Base-by-base conservation (phyloP, 64 coral and sea anemone species). In the Montipora sp. region DNA sequence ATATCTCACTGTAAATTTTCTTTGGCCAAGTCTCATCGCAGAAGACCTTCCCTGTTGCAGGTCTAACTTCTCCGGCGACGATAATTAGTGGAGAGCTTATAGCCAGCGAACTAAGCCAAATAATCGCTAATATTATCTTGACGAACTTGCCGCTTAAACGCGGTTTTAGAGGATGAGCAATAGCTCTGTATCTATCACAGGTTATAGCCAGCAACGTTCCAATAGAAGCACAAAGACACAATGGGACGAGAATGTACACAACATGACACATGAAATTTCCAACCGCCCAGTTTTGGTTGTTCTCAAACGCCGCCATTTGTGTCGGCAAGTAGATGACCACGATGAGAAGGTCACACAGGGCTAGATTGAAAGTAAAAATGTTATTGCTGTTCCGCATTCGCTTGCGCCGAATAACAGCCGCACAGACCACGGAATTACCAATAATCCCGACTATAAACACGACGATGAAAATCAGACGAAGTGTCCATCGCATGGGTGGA, bases 301-400 rank as follows among this genome's bases (percentile, higher is more conserved):
- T 98, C 72, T 98, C 96, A 73, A 95, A 98, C 14, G 96, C 96
- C 5, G 96, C 96, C 93, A 95, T 93, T 89, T 98, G 96, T 0
- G 96, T 93, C 22, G 96, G 96, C 12, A 98, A 51, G 65, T 84
- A 98, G 19, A 98, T 93, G 19, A 95, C 55, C 13, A 98, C 77
- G 80, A 91, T 90, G 9, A 98, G 85, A 69, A 98, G 63, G 12
- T 98, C 96, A 7, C 94, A 98, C 12, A 93, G 78, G 13, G 96
- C 96, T 2, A 98, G 80, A 46, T 98, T 98, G 11, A 98, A 95
- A 0, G 96, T 98, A n/a, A 98, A 98, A 57, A 93, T 90, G 58
- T 98, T 98, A n/a, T 93, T 98, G 16, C 81, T 95, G 47, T 87
- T 95, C 60, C 91, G 87, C 94, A 95, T 93, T 50, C 94, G 78